Conservation (phyloP, 2,797 vertebrate genomes). For the Dendrocincla tyrannina region DNA sequence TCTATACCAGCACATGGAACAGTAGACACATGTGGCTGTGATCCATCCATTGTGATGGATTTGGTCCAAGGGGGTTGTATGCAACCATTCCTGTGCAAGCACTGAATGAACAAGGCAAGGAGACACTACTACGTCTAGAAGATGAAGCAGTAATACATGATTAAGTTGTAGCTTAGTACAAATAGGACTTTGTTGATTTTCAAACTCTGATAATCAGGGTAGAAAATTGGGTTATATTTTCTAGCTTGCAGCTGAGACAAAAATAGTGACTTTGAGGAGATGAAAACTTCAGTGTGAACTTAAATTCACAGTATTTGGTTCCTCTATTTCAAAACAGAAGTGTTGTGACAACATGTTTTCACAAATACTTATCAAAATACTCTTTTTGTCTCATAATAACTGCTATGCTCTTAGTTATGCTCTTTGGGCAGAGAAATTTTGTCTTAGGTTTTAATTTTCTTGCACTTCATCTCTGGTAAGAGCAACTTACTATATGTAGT, state of each 20-base stretch:
- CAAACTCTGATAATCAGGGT: neutral
- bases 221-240: neutral
- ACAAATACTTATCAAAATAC: neutral
- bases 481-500: neutral
- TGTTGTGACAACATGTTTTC: neutral
- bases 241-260: neutral
- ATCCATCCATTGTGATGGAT: neutral
- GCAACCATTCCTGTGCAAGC: neutral
- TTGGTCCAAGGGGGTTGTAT: neutral
- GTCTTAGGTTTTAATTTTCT: neutral
- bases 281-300: neutral
- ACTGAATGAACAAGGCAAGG: neutral
- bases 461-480: neutral
- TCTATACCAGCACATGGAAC: neutral
- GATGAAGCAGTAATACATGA: conserved; percentile 35
- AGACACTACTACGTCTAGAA: neutral
- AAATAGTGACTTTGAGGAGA: neutral
- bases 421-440: neutral
- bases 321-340: neutral
- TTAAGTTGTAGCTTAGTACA: neutral
- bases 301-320: neutral
- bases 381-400: neutral
- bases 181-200: neutral
- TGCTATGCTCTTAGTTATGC: neutral
- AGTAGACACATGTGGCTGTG: neutral